phyloP scores from a whole-genome alignment of 2,113 vertebrate species.

The Otolemur garnettii region DNA sequence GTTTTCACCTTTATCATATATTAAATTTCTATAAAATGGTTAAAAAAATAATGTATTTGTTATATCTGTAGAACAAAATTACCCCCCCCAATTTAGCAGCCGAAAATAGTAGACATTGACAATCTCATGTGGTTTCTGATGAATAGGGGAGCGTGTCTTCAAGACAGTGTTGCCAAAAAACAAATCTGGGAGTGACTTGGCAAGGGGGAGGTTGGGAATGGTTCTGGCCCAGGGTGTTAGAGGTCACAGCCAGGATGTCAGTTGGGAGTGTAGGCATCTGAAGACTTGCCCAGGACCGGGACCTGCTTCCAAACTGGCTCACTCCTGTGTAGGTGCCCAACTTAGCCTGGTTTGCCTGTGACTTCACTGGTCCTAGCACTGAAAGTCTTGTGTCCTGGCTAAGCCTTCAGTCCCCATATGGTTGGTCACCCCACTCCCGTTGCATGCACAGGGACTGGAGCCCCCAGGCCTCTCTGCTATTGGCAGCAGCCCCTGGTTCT shows the following conservation, averaged over 20 bases:
- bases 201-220: not conserved
- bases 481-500: not conserved
- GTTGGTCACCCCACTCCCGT: not conserved
- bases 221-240: not conserved
- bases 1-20: not conserved
- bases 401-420: not conserved
- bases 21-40: not conserved
- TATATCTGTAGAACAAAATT: not conserved
- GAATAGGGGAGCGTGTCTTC: not conserved
- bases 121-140: not conserved
- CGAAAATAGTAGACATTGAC: not conserved
- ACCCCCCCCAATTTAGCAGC: not conserved
- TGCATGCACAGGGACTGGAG: not conserved
- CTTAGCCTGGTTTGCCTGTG: no score
- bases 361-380: not conserved
- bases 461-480: not conserved
- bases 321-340: not conserved
- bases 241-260: not conserved
- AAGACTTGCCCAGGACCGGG: not conserved
- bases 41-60: not conserved
- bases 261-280: not conserved
- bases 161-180: no score
- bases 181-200: not conserved
- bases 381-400: not conserved
- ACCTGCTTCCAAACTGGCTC: not conserved